These are phyloP conservation scores for Lagenorhynchus albirostris DNA, from an alignment of 2,113 vertebrate genomes.

Conservation along the genomic window DNA sequence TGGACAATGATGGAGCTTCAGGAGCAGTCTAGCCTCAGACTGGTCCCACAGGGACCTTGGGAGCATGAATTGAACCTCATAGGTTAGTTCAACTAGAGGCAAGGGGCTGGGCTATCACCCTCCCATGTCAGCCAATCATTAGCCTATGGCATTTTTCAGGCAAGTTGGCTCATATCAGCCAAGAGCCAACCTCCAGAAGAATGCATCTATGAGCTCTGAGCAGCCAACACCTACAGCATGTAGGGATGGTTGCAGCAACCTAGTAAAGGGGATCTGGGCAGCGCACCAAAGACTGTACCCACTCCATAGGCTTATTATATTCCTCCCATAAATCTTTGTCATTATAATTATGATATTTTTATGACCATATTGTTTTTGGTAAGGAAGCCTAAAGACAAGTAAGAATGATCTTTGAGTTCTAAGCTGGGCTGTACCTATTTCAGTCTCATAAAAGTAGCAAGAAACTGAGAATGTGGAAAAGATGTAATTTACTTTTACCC, in stretches of 20 bases:
- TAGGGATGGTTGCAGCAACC: not conserved
- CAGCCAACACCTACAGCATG: not conserved
- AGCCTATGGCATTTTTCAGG: not conserved
- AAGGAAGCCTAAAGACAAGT: not conserved
- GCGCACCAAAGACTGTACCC: not conserved
- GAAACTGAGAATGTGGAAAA: slow-evolving; percentile 40
- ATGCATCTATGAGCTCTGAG: not conserved
- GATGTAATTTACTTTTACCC: not conserved
- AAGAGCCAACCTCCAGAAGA: not conserved
- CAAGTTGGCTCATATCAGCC: not conserved
- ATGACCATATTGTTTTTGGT: not conserved
- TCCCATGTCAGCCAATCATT: not conserved
- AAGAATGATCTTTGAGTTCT: not conserved
- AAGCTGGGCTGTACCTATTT: not conserved
- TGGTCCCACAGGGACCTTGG: too few species aligned
- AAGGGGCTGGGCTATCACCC: not conserved
- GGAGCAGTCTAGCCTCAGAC: not conserved
- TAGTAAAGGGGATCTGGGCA: not conserved
- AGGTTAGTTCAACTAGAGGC: not conserved
- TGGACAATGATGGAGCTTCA: not conserved
- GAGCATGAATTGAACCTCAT: not conserved
- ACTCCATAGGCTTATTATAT: not conserved
- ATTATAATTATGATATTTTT: not conserved
- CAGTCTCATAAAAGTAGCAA: slow-evolving; percentile 19
- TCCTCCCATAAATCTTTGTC: not conserved